These are phyloP conservation scores for Hypotaenidia okinawae DNA, from an alignment of 2,797 vertebrate genomes.

Conservation along the genomic window DNA sequence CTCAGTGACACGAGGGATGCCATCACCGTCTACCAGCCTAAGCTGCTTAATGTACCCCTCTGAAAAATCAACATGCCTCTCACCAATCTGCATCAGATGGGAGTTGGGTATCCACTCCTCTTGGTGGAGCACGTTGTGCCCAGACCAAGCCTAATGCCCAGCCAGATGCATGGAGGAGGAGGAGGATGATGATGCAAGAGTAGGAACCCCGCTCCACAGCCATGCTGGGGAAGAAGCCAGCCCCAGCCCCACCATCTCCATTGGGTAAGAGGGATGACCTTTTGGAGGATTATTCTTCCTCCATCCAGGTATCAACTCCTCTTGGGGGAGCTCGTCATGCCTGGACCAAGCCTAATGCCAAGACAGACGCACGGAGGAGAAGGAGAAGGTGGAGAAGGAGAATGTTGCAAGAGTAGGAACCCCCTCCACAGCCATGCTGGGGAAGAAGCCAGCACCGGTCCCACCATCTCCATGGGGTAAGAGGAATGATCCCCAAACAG, in stretches of 20 bases:
- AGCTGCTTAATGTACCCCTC: neutral
- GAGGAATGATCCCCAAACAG: neutral
- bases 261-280: neutral
- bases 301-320: neutral
- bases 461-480: neutral
- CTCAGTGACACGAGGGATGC: neutral
- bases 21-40: neutral
- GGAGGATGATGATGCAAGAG: neutral
- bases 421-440: fast-evolving
- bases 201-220: fast-evolving
- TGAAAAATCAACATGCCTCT: neutral
- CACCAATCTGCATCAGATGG: fast-evolving
- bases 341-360: neutral
- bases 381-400: neutral
- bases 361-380: neutral
- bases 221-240: neutral
- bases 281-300: too few relatives aligned
- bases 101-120: neutral
- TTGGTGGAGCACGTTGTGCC: fast-evolving
- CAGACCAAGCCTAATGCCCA: neutral
- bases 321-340: fast-evolving
- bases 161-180: neutral
- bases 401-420: fast-evolving
- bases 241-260: neutral
- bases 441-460: neutral